Base-by-base conservation (phyloP, 2,888 invertebrate genomes). In the Drosophila monieri region DNA sequence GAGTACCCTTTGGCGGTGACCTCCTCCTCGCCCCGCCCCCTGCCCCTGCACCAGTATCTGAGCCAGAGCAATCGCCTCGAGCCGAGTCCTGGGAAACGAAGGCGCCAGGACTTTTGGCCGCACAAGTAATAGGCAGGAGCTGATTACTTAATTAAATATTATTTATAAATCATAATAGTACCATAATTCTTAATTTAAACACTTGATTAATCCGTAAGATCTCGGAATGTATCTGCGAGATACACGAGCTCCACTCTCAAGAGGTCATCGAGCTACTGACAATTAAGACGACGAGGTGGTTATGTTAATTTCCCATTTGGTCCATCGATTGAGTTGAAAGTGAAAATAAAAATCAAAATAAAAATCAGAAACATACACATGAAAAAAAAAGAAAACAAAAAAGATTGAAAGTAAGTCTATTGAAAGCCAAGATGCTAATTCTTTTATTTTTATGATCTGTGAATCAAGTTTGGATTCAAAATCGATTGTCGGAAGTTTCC, bases 21-120 rank as follows among this genome's bases (percentile, higher is more conserved):
- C 3, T 74, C 78, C 5, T 78, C 85, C 1, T 84, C 81, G 23
- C 81, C 81, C 5, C 78, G 78, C 10, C 85, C 81, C 0, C 47
- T 87, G 67, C 81, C 81, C 0, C 51, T 87, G 46, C 85, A 87
- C 37, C 85, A 81, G n/a, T 87, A 85, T 43, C 48, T 81, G 15
- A 69, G 49, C 0, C 35, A 52, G 27, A 67, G 49, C 37, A 84
- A 77, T 43, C 73, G 68, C 9, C 12, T 81, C 23, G 76, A 75
- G n/a, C 55, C 52, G 21, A 21, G 47, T 0, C 10, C 57, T 15
- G 37, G 18, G 52, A 74, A 80, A 14, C 18, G 43, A 23, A 30
- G 69, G 51, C 46, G 53, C 30, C 52, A 64, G 21, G 61, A 77
- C 18, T 15, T 60, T 65, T 86, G 87, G 80, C 74, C 49, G 15